Evolutionary conservation across 2,113 vertebrate genomes (phyloP), one percentile per base, ranked within the genome.

Genomic region (Pipa parva): DNA sequence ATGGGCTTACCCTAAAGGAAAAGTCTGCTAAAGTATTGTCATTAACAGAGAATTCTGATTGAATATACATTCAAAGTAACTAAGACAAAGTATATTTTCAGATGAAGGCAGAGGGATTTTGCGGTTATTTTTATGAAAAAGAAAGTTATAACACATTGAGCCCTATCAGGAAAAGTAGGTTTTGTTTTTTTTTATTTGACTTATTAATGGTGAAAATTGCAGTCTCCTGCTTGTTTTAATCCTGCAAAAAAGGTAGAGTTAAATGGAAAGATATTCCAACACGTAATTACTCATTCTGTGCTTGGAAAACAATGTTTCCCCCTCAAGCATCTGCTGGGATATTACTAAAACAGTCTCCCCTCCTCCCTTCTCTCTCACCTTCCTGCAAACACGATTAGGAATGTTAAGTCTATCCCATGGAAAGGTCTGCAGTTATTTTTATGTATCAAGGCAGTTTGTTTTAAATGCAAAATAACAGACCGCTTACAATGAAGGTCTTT

Each of bases 401-500:
- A 70, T 59, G 63, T 39, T 57, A 74, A 20, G 69, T 60, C 71
- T 70, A 49, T 54, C 69, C 60, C 69, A 42, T 18, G 60, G 54
- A 71, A 74, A 54, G 49, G 28, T 59, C 72, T 59, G 26, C 63
- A 39, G 28, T 15, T 73, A 80, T 80, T n/a, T 46, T 75, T 29
- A 52, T 36, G 20, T 49, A 36, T 76, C 70, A 9, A 33, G 48
- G 45, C 29, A 76, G 63, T 76, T 80, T 74, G 37, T 58, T 78
- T 74, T 81, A 75, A n/a, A 22, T 20, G 4, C 5, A 18, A 66
- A 58, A 71, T 22, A 51, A 59, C 45, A 75, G 73, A 68, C 51
- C 31, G 49, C 71, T 50, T n/a, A 74, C 65, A 76, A 59, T 75
- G 59, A 75, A 58, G 69, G 45, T 66, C 42, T 76, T 77, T 29